Base-by-base conservation (phyloP, 2,797 vertebrate genomes). In the Epinephelus malabaricus region DNA sequence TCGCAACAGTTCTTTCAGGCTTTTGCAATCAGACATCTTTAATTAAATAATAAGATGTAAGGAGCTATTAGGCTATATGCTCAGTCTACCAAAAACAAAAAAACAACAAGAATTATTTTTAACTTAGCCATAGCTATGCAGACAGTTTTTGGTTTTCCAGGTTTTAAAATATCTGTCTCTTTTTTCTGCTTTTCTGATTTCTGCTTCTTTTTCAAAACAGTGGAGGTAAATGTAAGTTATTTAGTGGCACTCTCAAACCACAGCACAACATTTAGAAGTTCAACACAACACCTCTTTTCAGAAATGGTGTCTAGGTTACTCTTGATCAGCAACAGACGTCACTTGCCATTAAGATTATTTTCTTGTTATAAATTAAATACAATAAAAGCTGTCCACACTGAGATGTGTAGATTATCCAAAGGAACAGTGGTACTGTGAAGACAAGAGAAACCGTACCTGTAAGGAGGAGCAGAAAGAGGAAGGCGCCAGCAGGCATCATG, bases 401-500 rank as follows among this genome's bases (percentile, higher is more conserved):
- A 49, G 23, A 21, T 68, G 11, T 69, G 38, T n/a, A 11, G 17
- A 46, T 45, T 27, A 68, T 54, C 7, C 23, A 65, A 15, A 66
- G 30, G 11, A 30, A 14, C 50, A 40, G 18, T 23, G 40, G 27
- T 7, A 46, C 12, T 17, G 17, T 18, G 56, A 49, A 17, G n/a
- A 56, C 13, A 6, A 55, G 60, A 51, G 19, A 59, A 50, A 53
- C 3, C 7, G 14, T 68, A 68, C 66, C 62, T 65, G 46, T n/a
- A 18, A n/a, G 11, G 53, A 56, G 51, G 53, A 89, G 73, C 12
- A 85, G 67, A 21, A 54, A 62, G 51, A 83, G 63, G 17, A 82
- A 21, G 27, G 58, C 34, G 27, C 62, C 34, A n/a, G 40, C 6
- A 10, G 59, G 19, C 71, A 58, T 83, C 66, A 30, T 76, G 51